Base-by-base conservation (phyloP, 2,113 vertebrate species). In the Struthio camelus region DNA sequence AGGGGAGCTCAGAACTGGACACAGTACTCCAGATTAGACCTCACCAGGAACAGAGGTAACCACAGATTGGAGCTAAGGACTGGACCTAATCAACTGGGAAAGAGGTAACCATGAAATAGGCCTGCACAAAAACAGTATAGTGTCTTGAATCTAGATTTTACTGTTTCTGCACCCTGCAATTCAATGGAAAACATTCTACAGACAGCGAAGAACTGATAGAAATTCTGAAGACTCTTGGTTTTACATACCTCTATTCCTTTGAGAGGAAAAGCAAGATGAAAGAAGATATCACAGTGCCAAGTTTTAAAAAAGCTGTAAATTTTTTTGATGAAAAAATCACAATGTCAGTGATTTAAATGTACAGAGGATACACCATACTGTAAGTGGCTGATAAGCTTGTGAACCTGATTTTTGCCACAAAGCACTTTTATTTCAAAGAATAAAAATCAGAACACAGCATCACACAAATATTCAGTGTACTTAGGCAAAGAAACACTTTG, bases 61-160 rank as follows among this genome's bases (percentile, higher is more conserved):
- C 54, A 56, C 16, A 28, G 14, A 0, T 0, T 28, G 56, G 40
- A 76, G 51, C 14, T 65, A 44, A 58, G 54, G 42, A 25, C 14
- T 40, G 6, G 11, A 9, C 3, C 17, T 15, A n/a, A 15, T 62
- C 25, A 25, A 32, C 25, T 3, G 1, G 9, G 14, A 64, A 18
- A 6, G 20, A 36, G 7, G 22, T 32, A 4, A 1, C 16, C 59
- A 64, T 0, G 1, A 65, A 76, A 62, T 9, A 53, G 9, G 28
- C 12, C 0, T 1, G 16, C 30, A 70, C 32, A 65, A 38, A 90
- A 87, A 53, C 1, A 50, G 12, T 16, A 48, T 25, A n/a, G 27
- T 62, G 44, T 23, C 36, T 58, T 75, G 18, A 20, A 53, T 38
- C 5, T 2, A 40, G 32, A 62, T 79, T 59, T 71, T 89, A 15